Conservation (phyloP, 2,797 vertebrate species). For the Artibeus jamaicensis region DNA sequence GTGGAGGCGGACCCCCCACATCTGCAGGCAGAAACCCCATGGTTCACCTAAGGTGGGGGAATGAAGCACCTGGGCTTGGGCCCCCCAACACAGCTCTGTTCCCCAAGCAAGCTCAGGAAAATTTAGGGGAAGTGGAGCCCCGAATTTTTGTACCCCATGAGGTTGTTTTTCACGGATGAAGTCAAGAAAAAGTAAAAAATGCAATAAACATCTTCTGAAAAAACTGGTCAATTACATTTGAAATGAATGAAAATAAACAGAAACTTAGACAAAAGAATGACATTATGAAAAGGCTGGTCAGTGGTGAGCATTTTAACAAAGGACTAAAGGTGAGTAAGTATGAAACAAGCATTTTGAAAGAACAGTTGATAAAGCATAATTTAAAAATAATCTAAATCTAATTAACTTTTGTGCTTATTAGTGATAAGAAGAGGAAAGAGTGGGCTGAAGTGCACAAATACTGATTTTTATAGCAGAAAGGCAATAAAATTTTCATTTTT, state of each 20-base stretch:
- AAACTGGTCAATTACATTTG: background rate
- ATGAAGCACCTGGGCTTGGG: fast-evolving
- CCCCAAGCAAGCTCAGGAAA: fast-evolving
- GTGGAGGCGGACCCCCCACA: background rate
- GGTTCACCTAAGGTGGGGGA: background rate
- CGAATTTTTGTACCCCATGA: background rate
- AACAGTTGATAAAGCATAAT: background rate
- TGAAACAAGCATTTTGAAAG: background rate
- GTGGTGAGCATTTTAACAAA: background rate
- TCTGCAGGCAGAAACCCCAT: background rate
- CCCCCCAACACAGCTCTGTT: fast-evolving
- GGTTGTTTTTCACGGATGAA: background rate
- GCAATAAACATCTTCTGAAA: background rate
- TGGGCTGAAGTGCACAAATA: fast-evolving
- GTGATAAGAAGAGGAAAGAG: background rate
- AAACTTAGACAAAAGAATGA: background rate
- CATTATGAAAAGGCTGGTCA: background rate
- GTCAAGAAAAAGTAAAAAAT: background rate
- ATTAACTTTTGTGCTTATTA: background rate
- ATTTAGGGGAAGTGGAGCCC: background rate
- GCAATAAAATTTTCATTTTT: background rate
- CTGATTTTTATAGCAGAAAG: background rate
- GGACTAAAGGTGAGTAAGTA: background rate
- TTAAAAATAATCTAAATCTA: background rate
- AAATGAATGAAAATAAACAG: background rate